phyloP scores from a whole-genome alignment of 2,888 invertebrate genomes.

The Onchidella celtica region DNA sequence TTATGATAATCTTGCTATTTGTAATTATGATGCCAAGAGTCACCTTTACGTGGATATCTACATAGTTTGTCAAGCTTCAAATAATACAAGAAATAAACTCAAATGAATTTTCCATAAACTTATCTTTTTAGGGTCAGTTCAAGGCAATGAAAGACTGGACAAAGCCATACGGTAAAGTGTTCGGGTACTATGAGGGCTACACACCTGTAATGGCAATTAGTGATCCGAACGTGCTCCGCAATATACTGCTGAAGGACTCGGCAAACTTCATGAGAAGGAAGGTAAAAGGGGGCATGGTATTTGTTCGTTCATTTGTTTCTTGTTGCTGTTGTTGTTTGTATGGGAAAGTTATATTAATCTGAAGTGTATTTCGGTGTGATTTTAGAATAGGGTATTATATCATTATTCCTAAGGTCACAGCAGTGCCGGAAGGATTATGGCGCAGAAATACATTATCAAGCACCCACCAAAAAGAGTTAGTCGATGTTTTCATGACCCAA shows the following conservation, averaged over 20 bases:
- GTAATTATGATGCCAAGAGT: too few species aligned
- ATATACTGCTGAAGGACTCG: slow-evolving; percentile 80
- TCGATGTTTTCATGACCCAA: too few species aligned
- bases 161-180: slow-evolving; percentile 65
- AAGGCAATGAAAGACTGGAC: slow-evolving; percentile 68
- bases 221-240: slow-evolving; percentile 78
- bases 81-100: not conserved
- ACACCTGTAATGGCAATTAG: slow-evolving; percentile 77
- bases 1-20: too few species aligned
- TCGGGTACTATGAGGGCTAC: slow-evolving; percentile 77
- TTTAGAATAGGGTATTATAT: too few species aligned
- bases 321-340: too few species aligned
- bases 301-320: too few species aligned
- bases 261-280: slow-evolving; percentile 79
- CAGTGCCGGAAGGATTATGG: too few species aligned
- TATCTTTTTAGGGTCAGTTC: slow-evolving; percentile 61
- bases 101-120: not conserved
- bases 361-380: not conserved
- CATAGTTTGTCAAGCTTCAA: not conserved
- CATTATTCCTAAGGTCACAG: too few species aligned
- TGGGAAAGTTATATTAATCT: not conserved
- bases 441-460: too few species aligned
- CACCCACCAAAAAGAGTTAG: too few species aligned
- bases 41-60: too few species aligned
- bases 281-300: too few species aligned